A percentile compares a stretch with the other conserved stretches of the same genome.
Conservation (phyloP, 2,888 invertebrate genomes). For the Cataglyphis altisquamis region DNA sequence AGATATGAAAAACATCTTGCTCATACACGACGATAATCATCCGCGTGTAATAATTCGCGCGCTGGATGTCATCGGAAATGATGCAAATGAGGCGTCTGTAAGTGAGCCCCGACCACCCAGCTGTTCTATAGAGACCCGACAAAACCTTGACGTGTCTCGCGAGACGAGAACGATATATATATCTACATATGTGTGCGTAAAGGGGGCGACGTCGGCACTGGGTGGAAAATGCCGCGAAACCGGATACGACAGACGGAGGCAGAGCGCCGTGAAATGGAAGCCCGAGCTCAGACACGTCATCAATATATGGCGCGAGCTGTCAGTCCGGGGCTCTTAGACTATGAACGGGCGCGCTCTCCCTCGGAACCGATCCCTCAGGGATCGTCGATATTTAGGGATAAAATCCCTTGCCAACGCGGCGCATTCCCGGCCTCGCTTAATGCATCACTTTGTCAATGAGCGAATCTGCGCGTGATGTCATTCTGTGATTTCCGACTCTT, state of each 20-base stretch:
- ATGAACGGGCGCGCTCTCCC: conserved; percentile 59
- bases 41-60: conserved; percentile 20
- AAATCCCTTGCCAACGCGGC: conserved; percentile 32
- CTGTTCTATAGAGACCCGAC: conserved; percentile 14
- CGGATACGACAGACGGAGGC: conserved; percentile 72
- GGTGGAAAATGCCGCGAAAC: conserved; percentile 64
- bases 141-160: conserved; percentile 29
- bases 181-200: conserved; percentile 10
- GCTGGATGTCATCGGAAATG: conserved; percentile 14
- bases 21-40: not conserved
- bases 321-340: conserved; percentile 72
- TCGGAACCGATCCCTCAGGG: conserved; percentile 62
- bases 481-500: conserved; percentile 31
- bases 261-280: conserved; percentile 77
- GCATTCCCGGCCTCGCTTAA: conserved; percentile 39
- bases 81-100: conserved; percentile 46
- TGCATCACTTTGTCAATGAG: conserved; percentile 53
- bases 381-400: conserved; percentile 58
- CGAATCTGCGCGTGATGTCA: conserved; percentile 40
- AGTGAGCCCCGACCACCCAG: conserved; percentile 26
- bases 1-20: not conserved
- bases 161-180: conserved; percentile 24
- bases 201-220: conserved; percentile 22
- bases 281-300: conserved; percentile 71
- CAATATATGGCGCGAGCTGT: conserved; percentile 72